Base-by-base conservation (phyloP, 2,113 vertebrate species). In the Lophius piscatorius region DNA sequence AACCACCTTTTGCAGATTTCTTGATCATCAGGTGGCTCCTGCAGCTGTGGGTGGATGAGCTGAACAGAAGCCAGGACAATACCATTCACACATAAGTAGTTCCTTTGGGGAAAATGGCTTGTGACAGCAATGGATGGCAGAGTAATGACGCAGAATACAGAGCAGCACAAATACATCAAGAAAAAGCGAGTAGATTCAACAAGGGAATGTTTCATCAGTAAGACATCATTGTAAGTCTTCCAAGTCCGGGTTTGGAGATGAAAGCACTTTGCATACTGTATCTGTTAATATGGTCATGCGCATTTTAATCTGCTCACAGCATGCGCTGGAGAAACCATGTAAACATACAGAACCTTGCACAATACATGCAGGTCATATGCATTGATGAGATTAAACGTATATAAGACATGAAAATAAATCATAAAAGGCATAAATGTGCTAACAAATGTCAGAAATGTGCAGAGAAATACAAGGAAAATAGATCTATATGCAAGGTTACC, bases 71-170 rank as follows among this genome's bases (percentile, higher is more conserved):
- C 59, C 78, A 72, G 60, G 56, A 74, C 69, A 72, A 72, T 76
- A 77, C 72, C 72, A 74, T 71, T 74, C 56, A 50, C 75, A 79
- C 69, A 69, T 66, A 74, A 74, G 79, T 76, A 60, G 63, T 65
- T 62, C 70, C 76, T 54, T 16, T 45, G 71, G 60, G 77, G 36
- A 44, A 82, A 66, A 66, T 69, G 59, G 42, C 70, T 63, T 28
- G 26, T 70, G 70, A 65, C 62, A 49, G 51, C 55, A 54, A 49
- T 6, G 18, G 34, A 48, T 33, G 48, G 9, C 11, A 58, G 55
- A 40, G 20, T 23, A 39, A 58, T 22, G 17, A 51, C 44, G 5
- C 23, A 31, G 70, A 70, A 64, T 73, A 54, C 71, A 62, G 40
- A 52, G 10, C 7, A 38, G 57, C 36, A 41, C 7, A 8, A 34